These are phyloP conservation scores for Cynoglossus semilaevis DNA, from an alignment of 2,113 vertebrate genomes.

Conservation along the genomic window DNA sequence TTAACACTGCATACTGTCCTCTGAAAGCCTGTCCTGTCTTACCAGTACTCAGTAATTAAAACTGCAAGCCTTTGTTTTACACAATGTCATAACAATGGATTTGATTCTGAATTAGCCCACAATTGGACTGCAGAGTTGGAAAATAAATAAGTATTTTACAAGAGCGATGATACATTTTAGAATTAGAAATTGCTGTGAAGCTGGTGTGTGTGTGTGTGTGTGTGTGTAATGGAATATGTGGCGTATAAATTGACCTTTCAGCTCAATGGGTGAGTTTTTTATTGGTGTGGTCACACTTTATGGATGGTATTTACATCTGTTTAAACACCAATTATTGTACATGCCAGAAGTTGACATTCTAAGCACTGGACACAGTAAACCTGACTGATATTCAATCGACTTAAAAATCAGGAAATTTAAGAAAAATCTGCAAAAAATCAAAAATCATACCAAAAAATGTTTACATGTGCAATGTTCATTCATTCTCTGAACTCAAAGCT, in stretches of 20 bases:
- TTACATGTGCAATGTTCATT: too few species aligned
- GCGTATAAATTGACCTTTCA: slow-evolving; percentile 18
- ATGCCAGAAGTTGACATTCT: background rate
- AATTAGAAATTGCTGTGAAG: background rate
- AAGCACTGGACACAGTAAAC: background rate
- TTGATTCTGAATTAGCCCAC: background rate
- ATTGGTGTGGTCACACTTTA: slow-evolving; percentile 10
- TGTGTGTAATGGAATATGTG: background rate
- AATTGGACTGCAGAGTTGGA: too few species aligned
- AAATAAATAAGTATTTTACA: background rate
- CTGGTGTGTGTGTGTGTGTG: background rate
- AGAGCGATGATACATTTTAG: background rate
- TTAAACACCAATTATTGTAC: slow-evolving; percentile 7
- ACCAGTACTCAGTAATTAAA: too few species aligned
- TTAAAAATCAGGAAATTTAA: too few species aligned
- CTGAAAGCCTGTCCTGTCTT: too few species aligned
- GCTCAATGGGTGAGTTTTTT: slow-evolving; percentile 10
- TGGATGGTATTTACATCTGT: slow-evolving; percentile 5
- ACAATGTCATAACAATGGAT: background rate
- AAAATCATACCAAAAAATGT: too few species aligned
- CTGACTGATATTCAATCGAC: background rate
- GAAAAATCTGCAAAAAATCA: too few species aligned
- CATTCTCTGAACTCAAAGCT: too few species aligned
- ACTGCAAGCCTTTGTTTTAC: background rate
- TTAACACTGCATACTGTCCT: too few species aligned